Conservation (phyloP, 2,888 invertebrate species). For the Anaspis maculata region DNA sequence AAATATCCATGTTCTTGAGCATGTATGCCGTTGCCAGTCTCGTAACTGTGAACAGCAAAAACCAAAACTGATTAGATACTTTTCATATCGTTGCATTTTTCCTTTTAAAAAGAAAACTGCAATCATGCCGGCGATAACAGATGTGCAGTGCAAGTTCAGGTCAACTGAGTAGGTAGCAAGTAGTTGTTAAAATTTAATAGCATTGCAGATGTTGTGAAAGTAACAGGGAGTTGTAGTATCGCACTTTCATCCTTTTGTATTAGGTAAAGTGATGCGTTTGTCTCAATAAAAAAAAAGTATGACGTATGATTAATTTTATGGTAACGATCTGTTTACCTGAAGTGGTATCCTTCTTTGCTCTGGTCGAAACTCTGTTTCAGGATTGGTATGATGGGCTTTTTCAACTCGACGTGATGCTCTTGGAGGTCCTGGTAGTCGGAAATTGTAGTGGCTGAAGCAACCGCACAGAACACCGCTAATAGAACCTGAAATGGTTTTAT, state of each 20-base stretch:
- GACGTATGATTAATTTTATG: not conserved
- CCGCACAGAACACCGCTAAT: too few relatives aligned
- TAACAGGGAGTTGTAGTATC: too few relatives aligned
- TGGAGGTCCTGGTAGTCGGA: constrained; percentile 5
- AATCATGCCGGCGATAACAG: too few relatives aligned
- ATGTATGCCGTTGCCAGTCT: constrained; percentile 66
- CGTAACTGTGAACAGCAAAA: constrained; percentile 47
- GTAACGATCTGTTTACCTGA: constrained; percentile 44
- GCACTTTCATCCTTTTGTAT: too few relatives aligned
- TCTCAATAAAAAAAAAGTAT: too few relatives aligned
- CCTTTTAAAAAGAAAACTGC: constrained; percentile 2
- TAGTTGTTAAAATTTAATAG: too few relatives aligned
- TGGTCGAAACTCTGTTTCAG: constrained; percentile 48
- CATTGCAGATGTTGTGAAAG: constrained; percentile 14
- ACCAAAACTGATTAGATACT: not conserved
- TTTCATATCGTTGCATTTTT: constrained; percentile 4
- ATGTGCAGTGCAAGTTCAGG: too few relatives aligned
- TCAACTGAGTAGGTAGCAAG: too few relatives aligned
- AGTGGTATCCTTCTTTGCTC: constrained; percentile 53
- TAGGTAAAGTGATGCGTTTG: too few relatives aligned
- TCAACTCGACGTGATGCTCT: constrained; percentile 9
- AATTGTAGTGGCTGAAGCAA: too few relatives aligned
- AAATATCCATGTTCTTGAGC: constrained; percentile 63
- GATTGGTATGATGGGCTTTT: constrained; percentile 48
- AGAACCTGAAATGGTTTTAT: too few relatives aligned